A percentile compares a stretch with the other conserved stretches of the same genome.
These are phyloP conservation scores for Cassiopea andromeda DNA, from an alignment of 30 jellyfish, hydroid and myxozoan genomes.

Conservation along the genomic window DNA sequence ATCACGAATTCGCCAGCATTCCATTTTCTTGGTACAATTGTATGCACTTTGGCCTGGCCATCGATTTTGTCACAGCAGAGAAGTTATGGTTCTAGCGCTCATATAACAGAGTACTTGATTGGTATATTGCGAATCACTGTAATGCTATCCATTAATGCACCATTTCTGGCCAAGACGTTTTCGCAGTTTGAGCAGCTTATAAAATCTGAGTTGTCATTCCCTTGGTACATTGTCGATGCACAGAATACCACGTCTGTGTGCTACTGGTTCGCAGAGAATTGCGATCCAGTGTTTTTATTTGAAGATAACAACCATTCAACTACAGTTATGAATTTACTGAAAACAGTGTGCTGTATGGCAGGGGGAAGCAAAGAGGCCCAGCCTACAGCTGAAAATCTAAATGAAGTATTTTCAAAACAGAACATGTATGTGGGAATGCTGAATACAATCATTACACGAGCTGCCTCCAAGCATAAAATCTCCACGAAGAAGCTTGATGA, in stretches of 20 bases:
- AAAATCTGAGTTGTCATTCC: constrained; percentile 14
- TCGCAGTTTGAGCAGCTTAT: constrained; percentile 26
- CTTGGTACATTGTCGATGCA: constrained; percentile 47
- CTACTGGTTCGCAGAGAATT: constrained; percentile 77
- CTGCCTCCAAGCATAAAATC: constrained; percentile 1
- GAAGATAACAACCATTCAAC: constrained; percentile 29
- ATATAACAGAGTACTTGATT: constrained; percentile 34
- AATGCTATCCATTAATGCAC: constrained; percentile 57
- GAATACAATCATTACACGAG: constrained; percentile 22
- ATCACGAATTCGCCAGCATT: constrained; percentile 54
- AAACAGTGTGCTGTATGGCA: constrained; percentile 37
- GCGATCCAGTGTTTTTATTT: constrained; percentile 57
- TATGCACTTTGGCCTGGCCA: constrained; percentile 69
- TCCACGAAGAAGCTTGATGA: not conserved
- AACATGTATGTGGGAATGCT: constrained; percentile 46
- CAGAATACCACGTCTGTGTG: constrained; percentile 53
- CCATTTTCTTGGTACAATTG: constrained; percentile 67
- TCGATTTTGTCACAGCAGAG: constrained; percentile 14
- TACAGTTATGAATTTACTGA: constrained; percentile 21
- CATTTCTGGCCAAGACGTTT: constrained; percentile 24
- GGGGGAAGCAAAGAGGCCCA: not conserved
- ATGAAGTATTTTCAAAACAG: constrained; percentile 40
- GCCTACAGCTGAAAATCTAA: not conserved
- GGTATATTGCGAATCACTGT: constrained; percentile 55
- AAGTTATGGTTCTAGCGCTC: constrained; percentile 9